Conservation (phyloP, 2,888 invertebrate genomes). For the Mesochorus sp. region DNA sequence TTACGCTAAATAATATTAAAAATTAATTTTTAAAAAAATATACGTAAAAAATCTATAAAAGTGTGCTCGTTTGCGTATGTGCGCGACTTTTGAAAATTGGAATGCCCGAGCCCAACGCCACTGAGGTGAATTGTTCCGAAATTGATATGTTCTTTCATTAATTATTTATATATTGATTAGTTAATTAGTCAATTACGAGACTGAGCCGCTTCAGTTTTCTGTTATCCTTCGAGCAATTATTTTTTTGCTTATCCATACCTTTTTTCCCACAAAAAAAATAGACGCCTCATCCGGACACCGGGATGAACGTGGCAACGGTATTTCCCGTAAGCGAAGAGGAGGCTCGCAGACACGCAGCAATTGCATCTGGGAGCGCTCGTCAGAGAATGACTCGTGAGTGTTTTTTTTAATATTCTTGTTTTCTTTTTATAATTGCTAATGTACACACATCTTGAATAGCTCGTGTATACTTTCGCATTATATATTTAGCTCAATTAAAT, state of each 20-base stretch:
- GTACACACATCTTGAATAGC: neutral
- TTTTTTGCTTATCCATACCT: neutral
- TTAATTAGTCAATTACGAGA: too few species aligned
- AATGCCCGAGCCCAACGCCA: constrained; percentile 47
- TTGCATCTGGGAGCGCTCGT: constrained; percentile 52
- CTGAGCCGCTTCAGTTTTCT: too few species aligned
- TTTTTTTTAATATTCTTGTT: neutral
- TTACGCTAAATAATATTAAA: neutral
- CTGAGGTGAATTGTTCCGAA: constrained; percentile 49
- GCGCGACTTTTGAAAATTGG: neutral
- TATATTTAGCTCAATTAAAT: neutral
- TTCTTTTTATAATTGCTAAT: neutral
- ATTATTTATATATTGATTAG: too few species aligned
- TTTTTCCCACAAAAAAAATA: neutral
- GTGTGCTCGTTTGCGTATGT: neutral
- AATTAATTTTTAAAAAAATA: neutral
- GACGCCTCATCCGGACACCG: constrained; percentile 55
- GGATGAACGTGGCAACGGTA: constrained; percentile 78
- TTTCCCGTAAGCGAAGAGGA: constrained; percentile 72
- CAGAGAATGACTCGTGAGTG: constrained; percentile 62
- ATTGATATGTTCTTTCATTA: neutral
- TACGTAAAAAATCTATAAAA: neutral
- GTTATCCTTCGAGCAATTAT: neutral
- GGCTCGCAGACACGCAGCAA: constrained; percentile 51
- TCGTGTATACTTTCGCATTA: neutral